Evolutionary conservation across 2,113 vertebrate species (phyloP).

Genomic region (Brachyistius frenatus): DNA sequence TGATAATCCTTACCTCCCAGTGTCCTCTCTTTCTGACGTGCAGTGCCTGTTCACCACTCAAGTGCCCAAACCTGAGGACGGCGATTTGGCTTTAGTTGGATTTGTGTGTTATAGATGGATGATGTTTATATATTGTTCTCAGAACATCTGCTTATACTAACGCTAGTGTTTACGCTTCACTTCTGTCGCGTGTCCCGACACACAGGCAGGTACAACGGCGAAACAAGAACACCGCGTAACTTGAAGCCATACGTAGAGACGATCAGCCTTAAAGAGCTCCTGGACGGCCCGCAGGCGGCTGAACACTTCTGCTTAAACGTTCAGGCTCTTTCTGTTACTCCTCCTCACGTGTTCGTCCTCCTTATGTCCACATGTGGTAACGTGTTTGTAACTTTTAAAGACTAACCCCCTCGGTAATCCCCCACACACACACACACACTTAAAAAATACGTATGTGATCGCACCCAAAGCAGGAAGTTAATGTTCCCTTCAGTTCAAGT

Average conservation of each 20-base stretch:
- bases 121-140: constrained; percentile 31
- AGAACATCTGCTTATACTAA: constrained; percentile 46
- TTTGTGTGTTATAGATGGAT: constrained; percentile 35
- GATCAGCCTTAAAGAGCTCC: constrained; percentile 65
- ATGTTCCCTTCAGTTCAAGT: neutral
- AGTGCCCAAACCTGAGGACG: constrained; percentile 72
- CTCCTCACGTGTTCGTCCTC: neutral
- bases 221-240: constrained; percentile 37
- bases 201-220: neutral
- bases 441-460: too few species aligned
- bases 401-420: too few species aligned
- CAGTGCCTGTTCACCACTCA: constrained; percentile 78
- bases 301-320: constrained; percentile 44
- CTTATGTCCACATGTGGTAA: neutral
- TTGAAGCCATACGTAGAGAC: constrained; percentile 65
- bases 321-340: constrained; percentile 39
- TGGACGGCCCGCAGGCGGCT: constrained; percentile 46
- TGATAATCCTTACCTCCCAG: constrained; percentile 38
- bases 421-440: too few species aligned
- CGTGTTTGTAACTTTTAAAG: too few species aligned
- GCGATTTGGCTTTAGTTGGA: constrained; percentile 55
- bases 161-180: constrained; percentile 25
- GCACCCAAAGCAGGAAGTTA: constrained; percentile 4
- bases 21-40: constrained; percentile 55
- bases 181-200: constrained; percentile 25